These are phyloP conservation scores for Sarotherodon lohbergeri DNA, from an alignment of 2,113 vertebrate species.

Conservation along the genomic window DNA sequence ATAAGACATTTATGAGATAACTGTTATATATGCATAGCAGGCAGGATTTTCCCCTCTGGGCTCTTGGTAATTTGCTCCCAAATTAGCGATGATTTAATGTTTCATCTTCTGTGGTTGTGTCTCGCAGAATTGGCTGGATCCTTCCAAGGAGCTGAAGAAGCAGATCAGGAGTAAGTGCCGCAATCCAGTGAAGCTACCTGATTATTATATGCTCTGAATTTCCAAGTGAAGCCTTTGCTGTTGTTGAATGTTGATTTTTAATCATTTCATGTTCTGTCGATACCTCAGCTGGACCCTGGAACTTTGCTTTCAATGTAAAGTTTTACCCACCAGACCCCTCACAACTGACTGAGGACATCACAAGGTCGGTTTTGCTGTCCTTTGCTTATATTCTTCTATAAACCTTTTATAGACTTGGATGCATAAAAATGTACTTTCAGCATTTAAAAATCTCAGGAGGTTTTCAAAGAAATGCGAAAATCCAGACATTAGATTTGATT, in stretches of 20 bases:
- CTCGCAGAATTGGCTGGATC: conserved; percentile 94
- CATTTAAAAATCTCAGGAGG: neutral
- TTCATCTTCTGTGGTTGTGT: neutral
- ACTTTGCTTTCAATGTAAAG: conserved; percentile 96
- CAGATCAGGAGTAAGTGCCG: conserved; percentile 89
- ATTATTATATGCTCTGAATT: neutral
- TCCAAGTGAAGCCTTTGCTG: neutral
- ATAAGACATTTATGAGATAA: neutral
- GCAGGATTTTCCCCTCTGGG: neutral
- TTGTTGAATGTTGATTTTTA: neutral
- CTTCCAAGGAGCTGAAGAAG: conserved; percentile 94
- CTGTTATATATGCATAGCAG: neutral
- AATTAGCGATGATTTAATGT: neutral
- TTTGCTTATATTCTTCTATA: neutral
- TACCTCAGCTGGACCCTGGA: conserved; percentile 88
- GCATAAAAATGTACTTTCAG: neutral
- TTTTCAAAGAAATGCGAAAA: neutral
- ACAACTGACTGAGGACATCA: conserved; percentile 95
- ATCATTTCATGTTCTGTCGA: neutral
- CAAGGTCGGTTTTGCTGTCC: conserved; percentile 74
- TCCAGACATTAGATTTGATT: neutral
- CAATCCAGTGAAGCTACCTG: neutral
- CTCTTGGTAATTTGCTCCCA: neutral
- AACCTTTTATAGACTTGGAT: neutral
- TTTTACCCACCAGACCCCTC: conserved; percentile 97